Evolutionary conservation across 2,888 invertebrate genomes (phyloP).

Genomic region (Drosophila nr. medialis): DNA sequence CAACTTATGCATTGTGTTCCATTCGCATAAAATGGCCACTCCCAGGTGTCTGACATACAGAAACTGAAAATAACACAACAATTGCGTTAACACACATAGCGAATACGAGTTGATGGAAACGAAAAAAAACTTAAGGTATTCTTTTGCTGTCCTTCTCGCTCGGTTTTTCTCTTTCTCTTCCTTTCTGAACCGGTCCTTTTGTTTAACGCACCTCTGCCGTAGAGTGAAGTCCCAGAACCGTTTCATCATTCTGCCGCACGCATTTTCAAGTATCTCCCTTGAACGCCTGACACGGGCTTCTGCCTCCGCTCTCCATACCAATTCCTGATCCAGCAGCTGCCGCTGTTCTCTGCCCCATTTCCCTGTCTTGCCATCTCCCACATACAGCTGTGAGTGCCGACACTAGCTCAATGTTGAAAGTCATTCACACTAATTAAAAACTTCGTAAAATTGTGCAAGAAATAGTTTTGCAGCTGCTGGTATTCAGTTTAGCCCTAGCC

Average conservation of each 20-base stretch:
- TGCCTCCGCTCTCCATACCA: conserved; percentile 10
- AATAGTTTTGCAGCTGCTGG: conserved; percentile 77
- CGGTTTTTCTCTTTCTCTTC: too few species aligned
- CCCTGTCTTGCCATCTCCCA: conserved; percentile 17
- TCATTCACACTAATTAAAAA: conserved; percentile 83
- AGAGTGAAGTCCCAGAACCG: conserved; percentile 18
- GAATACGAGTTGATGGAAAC: conserved; percentile 34
- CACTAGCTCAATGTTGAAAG: conserved; percentile 72
- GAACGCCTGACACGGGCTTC: conserved; percentile 25
- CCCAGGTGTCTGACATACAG: conserved; percentile 42
- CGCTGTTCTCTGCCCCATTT: not conserved
- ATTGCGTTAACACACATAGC: conserved; percentile 26
- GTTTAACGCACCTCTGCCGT: conserved; percentile 3
- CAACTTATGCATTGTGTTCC: conserved; percentile 17
- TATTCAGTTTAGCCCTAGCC: conserved; percentile 54
- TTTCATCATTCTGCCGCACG: conserved; percentile 49
- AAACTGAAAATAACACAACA: conserved; percentile 26
- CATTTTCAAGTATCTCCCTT: conserved; percentile 67
- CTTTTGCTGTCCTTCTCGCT: conserved; percentile 8
- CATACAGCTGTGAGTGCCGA: conserved; percentile 34
- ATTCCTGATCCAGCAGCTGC: conserved; percentile 2
- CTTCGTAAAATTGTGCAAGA: conserved; percentile 80
- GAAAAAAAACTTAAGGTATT: conserved; percentile 39
- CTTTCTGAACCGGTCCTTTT: conserved; percentile 8
- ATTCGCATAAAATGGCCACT: conserved; percentile 23